phyloP scores from a whole-genome alignment of 2,113 vertebrate genomes.

The Rhegmatorhina hoffmannsi region DNA sequence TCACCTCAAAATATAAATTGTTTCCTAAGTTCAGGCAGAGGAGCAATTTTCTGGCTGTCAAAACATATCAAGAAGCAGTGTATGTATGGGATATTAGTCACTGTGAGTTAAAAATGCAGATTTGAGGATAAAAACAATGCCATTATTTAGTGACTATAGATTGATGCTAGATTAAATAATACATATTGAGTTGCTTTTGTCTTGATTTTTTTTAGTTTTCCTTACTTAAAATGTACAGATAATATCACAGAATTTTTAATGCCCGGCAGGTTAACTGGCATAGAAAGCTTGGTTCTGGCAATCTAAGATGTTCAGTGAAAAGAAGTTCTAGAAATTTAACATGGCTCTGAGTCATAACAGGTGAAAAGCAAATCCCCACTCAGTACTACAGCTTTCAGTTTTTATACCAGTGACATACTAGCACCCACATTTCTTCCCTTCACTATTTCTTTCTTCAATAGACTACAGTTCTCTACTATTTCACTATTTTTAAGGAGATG shows the following conservation, averaged over 20 bases:
- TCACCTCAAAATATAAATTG: background rate
- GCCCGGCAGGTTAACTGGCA: background rate
- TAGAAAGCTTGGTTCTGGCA: background rate
- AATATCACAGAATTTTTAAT: background rate
- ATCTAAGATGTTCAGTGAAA: background rate
- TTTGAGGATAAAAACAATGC: background rate
- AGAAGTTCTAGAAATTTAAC: background rate
- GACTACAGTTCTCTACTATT: background rate
- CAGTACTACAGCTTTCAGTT: background rate
- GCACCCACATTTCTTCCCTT: background rate
- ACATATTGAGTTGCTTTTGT: background rate
- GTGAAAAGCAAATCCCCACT: background rate
- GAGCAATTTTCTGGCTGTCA: slow-evolving; percentile 22
- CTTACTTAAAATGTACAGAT: background rate
- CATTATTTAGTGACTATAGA: background rate
- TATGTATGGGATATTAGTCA: background rate
- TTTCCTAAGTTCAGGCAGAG: background rate
- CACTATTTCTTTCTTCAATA: background rate
- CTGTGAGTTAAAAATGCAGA: background rate
- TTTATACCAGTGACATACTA: background rate
- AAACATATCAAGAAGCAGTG: background rate
- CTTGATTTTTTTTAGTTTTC: background rate
- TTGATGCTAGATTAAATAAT: background rate
- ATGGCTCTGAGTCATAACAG: background rate
- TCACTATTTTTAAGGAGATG: background rate